These are phyloP conservation scores for Sebastes iracundus DNA, from an alignment of 2,797 vertebrate species.

Conservation along the genomic window DNA sequence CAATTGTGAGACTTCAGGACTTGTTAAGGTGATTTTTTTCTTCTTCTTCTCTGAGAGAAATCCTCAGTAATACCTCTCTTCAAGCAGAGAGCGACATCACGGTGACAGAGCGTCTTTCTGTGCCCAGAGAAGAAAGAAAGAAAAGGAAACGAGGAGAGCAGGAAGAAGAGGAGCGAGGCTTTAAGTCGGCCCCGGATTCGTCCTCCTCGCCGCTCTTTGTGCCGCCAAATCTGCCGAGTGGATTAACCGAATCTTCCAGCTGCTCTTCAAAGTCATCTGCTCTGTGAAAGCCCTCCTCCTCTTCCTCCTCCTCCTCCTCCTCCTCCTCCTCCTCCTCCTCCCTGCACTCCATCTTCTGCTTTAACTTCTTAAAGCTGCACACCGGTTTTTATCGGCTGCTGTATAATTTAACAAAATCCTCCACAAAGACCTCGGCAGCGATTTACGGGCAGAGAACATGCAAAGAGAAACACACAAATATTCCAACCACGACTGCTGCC, in stretches of 20 bases:
- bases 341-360: constrained; percentile 33
- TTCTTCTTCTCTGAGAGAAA: not conserved
- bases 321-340: not conserved
- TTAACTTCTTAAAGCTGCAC: constrained; percentile 66
- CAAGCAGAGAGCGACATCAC: constrained; percentile 3
- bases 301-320: too few species aligned
- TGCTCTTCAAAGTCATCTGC: constrained; percentile 68
- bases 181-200: constrained; percentile 45
- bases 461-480: constrained; percentile 6
- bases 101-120: not conserved
- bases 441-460: constrained; percentile 41
- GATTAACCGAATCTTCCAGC: constrained; percentile 73
- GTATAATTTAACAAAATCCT: constrained; percentile 75
- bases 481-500: constrained; percentile 2
- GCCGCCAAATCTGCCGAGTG: constrained; percentile 71
- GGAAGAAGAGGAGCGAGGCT: constrained; percentile 30
- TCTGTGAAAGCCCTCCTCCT: not conserved
- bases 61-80: constrained; percentile 15
- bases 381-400: constrained; percentile 63
- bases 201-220: constrained; percentile 65
- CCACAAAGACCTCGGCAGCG: constrained; percentile 52
- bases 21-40: not conserved
- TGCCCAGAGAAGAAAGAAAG: not conserved
- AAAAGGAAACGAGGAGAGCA: not conserved
- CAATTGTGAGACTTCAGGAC: not conserved